Percentiles rank a stretch among this genome's conserved stretches.
Conservation (phyloP, 2,888 invertebrate genomes). For the Synanthedon formicaeformis region DNA sequence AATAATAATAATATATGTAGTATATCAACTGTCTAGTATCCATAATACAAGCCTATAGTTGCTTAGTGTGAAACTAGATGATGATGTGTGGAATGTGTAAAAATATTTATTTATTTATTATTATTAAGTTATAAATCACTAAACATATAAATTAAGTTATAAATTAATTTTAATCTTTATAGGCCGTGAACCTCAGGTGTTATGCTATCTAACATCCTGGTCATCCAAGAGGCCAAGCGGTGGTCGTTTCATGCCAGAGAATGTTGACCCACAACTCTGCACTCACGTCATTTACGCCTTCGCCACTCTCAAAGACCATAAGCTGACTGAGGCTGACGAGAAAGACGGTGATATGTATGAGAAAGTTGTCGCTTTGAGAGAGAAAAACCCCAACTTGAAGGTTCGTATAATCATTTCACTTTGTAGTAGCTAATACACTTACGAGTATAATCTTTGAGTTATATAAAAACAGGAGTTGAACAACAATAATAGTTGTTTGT, state of each 20-base stretch:
- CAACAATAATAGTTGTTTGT: no score
- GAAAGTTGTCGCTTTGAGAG: slow-evolving; percentile 84
- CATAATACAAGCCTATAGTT: no score
- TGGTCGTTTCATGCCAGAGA: slow-evolving; percentile 90
- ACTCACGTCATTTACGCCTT: slow-evolving; percentile 97
- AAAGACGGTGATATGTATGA: slow-evolving; percentile 90
- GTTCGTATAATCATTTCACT: slow-evolving; percentile 34
- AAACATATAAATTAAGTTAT: background rate
- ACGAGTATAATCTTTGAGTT: no score
- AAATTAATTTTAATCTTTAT: slow-evolving; percentile 16
- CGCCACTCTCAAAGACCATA: slow-evolving; percentile 88
- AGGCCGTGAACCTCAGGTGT: slow-evolving; percentile 88
- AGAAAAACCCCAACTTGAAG: slow-evolving; percentile 89
- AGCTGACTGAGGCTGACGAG: slow-evolving; percentile 81
- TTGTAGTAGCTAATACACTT: no score
- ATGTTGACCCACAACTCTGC: slow-evolving; percentile 89
- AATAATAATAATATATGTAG: no score
- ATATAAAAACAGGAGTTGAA: no score
- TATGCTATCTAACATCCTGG: slow-evolving; percentile 98
- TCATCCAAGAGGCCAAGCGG: slow-evolving; percentile 90
- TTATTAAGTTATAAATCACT: slow-evolving; percentile 1
- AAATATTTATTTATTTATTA: no score
- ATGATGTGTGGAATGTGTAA: no score
- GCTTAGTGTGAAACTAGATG: no score
- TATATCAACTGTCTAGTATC: no score